Base-by-base conservation (phyloP, 2,113 vertebrate genomes). In the Hylia prasina region DNA sequence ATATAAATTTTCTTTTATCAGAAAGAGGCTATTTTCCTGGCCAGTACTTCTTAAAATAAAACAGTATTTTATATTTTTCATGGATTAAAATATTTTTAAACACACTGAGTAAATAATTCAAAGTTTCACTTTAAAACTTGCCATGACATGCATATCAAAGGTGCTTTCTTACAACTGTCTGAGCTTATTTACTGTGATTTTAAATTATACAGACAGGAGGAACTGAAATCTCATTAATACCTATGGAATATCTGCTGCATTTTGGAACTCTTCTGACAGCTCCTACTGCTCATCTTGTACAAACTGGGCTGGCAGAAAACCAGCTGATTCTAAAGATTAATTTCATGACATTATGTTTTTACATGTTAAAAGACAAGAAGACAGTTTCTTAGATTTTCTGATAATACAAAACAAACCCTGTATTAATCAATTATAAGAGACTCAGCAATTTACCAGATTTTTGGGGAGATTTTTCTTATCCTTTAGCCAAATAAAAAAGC, bases 161-260 rank as follows among this genome's bases (percentile, higher is more conserved):
- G 15, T 50, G 30, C 23, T 94, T 85, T 53, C 25, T 76, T 79
- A 69, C 35, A 87, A 35, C 50, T 89, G 10, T 31, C 79, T 84
- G 73, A 90, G 15, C 64, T 79, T 66, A 93, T 90, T 95, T 84
- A 70, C n/a, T 64, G 28, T 76, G 69, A 61, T 94, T 84, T 93
- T 93, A 95, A 89, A 37, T 86, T 75, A 91, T 58, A 88, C 54
- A 71, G 33, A 76, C 33, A 76, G 68, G 31, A 63, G 39, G 42
- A 96, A 78, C 3, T 44, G 64, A 86, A 97, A 96, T 89, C 44
- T 57, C 17, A 73, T 81, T 82, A 90, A 42, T 84, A 77, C 33
- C n/a, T 88, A 77, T 70, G 44, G 48, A 95, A 91, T 72, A 70
- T 61, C 40, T 37, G 63, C 85, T 78, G 47, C 16, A 61, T 57